Conservation (phyloP, 2,113 vertebrate genomes). For the Lates calcarifer region DNA sequence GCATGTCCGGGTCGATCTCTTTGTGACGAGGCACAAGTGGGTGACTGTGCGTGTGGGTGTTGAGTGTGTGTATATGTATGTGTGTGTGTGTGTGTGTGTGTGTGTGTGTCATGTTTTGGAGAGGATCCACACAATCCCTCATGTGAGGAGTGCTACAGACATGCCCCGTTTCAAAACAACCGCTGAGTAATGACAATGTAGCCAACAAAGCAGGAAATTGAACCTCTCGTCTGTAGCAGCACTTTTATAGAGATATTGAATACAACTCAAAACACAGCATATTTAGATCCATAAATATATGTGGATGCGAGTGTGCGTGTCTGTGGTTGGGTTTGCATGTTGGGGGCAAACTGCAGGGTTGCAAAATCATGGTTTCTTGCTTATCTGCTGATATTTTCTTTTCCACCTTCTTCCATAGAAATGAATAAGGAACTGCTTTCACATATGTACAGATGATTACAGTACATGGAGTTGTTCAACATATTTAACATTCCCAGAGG, state of each 20-base stretch:
- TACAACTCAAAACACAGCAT: conserved; percentile 28
- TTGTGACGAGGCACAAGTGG: conserved; percentile 65
- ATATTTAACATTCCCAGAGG: conserved; percentile 32
- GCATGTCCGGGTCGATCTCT: conserved; percentile 35
- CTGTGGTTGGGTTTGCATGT: conserved; percentile 37
- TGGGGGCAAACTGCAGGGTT: conserved; percentile 25
- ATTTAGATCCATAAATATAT: conserved; percentile 53
- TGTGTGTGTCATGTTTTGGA: conserved; percentile 53
- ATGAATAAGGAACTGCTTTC: background rate
- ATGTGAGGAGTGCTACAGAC: conserved; percentile 61
- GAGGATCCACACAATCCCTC: conserved; percentile 38
- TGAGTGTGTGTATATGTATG: conserved; percentile 28
- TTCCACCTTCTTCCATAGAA: background rate
- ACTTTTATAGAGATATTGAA: conserved; percentile 58
- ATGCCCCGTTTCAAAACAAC: conserved; percentile 64
- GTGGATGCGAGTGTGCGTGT: conserved; percentile 15
- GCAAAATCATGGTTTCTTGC: conserved; percentile 29
- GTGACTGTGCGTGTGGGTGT: conserved; percentile 15
- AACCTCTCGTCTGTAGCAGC: conserved; percentile 43
- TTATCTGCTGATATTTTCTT: conserved; percentile 25
- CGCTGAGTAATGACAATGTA: conserved; percentile 67
- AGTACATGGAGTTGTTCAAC: conserved; percentile 30
- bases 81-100: conserved; percentile 22
- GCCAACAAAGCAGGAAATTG: conserved; percentile 57
- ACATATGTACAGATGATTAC: conserved; percentile 8